Evolutionary conservation across 2,888 invertebrate species (phyloP).

Genomic region (Mesoligia furuncula): DNA sequence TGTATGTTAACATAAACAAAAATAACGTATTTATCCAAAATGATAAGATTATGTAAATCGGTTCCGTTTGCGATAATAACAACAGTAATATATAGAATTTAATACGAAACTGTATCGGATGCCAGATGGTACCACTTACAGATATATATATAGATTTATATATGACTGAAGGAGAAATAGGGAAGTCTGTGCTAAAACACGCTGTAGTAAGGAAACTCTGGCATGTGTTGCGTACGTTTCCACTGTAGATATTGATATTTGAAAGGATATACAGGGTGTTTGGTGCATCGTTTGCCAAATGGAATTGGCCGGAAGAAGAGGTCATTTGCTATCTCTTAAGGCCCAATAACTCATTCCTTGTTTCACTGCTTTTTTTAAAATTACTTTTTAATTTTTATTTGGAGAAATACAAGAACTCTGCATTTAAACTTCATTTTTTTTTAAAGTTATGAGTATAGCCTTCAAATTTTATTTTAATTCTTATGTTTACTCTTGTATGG

Average conservation of each 20-base stretch:
- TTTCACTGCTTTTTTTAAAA: too few relatives aligned
- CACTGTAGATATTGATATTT: slow-evolving; percentile 43
- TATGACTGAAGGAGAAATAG: slow-evolving; percentile 45
- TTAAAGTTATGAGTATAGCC: too few relatives aligned
- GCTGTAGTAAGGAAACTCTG: slow-evolving; percentile 43
- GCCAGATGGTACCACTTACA: slow-evolving; percentile 58
- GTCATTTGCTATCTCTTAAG: too few relatives aligned
- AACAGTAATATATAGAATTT: slow-evolving; percentile 64
- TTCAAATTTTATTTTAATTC: too few relatives aligned
- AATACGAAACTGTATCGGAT: slow-evolving; percentile 56
- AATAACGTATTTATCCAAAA: slow-evolving; percentile 25
- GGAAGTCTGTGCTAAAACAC: slow-evolving; percentile 55
- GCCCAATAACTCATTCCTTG: too few relatives aligned
- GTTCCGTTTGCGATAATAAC: slow-evolving; percentile 49
- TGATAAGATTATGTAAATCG: slow-evolving; percentile 58
- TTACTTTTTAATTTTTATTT: too few relatives aligned
- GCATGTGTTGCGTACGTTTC: slow-evolving; percentile 47
- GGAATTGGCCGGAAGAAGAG: too few relatives aligned
- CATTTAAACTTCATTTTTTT: too few relatives aligned
- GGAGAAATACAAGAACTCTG: too few relatives aligned
- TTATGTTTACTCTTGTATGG: too few relatives aligned
- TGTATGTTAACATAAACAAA: slow-evolving; percentile 36
- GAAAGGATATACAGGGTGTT: slow-evolving; percentile 43
- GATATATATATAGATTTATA: slow-evolving; percentile 45
- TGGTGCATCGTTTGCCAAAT: too few relatives aligned